Evolutionary conservation across 2,797 vertebrate genomes (phyloP).

Genomic region (Neoniphon sammara): DNA sequence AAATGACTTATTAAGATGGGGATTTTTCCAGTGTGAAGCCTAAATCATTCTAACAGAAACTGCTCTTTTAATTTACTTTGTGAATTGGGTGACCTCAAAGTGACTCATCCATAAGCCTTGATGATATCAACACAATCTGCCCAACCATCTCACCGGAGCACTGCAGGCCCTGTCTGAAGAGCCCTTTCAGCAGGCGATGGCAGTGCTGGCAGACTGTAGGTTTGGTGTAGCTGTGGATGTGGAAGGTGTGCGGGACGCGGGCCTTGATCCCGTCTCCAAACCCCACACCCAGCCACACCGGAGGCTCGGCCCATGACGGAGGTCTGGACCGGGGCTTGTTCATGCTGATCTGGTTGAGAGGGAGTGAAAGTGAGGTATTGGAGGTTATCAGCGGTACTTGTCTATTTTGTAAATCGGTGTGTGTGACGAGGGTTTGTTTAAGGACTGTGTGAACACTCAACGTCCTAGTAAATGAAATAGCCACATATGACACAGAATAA

Average conservation of each 20-base stretch:
- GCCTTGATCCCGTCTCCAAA: constrained; percentile 33
- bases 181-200: constrained; percentile 81
- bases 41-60: neutral
- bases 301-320: constrained; percentile 76
- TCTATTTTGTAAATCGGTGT: too few species aligned
- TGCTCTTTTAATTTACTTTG: neutral
- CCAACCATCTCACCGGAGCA: constrained; percentile 76
- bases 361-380: neutral
- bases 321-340: constrained; percentile 74
- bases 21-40: too few species aligned
- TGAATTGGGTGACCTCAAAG: too few species aligned
- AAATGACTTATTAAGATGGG: too few species aligned
- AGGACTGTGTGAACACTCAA: too few species aligned
- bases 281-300: constrained; percentile 74
- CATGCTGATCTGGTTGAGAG: constrained; percentile 77
- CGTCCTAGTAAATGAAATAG: neutral
- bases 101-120: too few species aligned
- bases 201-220: constrained; percentile 84
- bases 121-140: too few species aligned
- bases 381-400: neutral
- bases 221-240: constrained; percentile 86
- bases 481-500: neutral
- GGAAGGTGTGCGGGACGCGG: constrained; percentile 85
- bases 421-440: too few species aligned
- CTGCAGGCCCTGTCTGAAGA: constrained; percentile 86